Evolutionary conservation across 2,888 invertebrate genomes (phyloP), one percentile per base, ranked within the genome.

Genomic region (Sinopyrophorus schimmeli): DNA sequence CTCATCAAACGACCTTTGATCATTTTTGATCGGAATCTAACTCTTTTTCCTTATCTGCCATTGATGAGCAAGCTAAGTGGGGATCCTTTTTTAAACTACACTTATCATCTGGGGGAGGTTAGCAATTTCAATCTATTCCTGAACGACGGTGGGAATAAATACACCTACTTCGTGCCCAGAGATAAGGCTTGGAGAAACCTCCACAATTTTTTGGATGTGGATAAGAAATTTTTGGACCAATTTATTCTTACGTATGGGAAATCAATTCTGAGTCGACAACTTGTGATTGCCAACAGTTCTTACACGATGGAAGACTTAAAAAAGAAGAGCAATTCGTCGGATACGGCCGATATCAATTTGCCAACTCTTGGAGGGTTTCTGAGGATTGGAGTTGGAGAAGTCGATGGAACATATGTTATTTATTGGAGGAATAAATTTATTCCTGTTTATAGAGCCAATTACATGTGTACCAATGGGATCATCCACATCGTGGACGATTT

Each of bases 381-480:
- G 17, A 14, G 50, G 28, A 41, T 70, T 3, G 47, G 55, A 11
- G 60, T 66, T 4, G 35, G 57, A 1, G 46, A 61, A 23, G 58
- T 57, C 10, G 57, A 62, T 11, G 62, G 54, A 2, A 51, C 49
- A 0, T 66, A 62, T 40, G 63, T 57, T 34, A 56, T 71, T 3
- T 55, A 57, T 20, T 70, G 68, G 65, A 49, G 64, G 3, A 84
- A 85, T 46, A 82, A 82, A 67, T 82, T 83, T 78, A 86, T 92
- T 58, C 83, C 83, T 62, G 87, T 94, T 30, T 81, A 86, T 69
- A 83, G 93, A 53, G 87, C 94, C 1, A 92, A 96, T 73, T 92
- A 95, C 9, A 88, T 91, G 63, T 95, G 95, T 72, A 92, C 89
- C 71, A 93, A 96, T 71, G 96, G 96, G 23, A 87, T 93, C 59